Percentiles rank a stretch among this genome's conserved stretches.
Conservation (phyloP, 2,888 invertebrate genomes). For the Stenurella melanura region DNA sequence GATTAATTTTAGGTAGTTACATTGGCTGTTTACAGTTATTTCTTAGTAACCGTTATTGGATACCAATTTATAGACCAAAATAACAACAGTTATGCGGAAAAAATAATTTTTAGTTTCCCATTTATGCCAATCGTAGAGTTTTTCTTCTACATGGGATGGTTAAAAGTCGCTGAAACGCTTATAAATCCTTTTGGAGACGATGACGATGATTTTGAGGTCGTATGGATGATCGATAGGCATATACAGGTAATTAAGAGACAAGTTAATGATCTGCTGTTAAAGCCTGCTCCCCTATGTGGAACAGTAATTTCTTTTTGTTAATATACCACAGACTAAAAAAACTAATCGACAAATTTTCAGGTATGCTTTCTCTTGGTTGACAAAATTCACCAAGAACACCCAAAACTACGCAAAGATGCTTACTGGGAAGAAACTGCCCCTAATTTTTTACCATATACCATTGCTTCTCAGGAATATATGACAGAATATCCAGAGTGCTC, state of each 20-base stretch:
- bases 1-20: constrained; percentile 80
- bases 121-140: constrained; percentile 92
- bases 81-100: constrained; percentile 66
- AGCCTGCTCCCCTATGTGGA: background rate
- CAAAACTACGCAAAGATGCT: constrained; percentile 88
- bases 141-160: constrained; percentile 92
- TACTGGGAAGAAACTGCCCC: constrained; percentile 83
- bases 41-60: constrained; percentile 90
- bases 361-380: constrained; percentile 93
- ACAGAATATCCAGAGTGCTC: constrained; percentile 90
- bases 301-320: background rate
- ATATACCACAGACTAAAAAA: too few relatives aligned
- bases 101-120: constrained; percentile 77
- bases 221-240: constrained; percentile 95
- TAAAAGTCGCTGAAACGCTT: constrained; percentile 92
- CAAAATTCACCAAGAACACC: constrained; percentile 94
- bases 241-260: constrained; percentile 81
- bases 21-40: constrained; percentile 93
- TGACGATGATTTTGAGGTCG: constrained; percentile 94
- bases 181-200: constrained; percentile 96
- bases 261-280: too few relatives aligned
- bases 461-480: constrained; percentile 86
- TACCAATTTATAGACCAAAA: constrained; percentile 87
- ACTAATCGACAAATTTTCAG: constrained; percentile 71
- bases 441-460: constrained; percentile 87